These are phyloP conservation scores for Chrysocyon brachyurus DNA, from an alignment of 2,797 vertebrate genomes.

Conservation along the genomic window DNA sequence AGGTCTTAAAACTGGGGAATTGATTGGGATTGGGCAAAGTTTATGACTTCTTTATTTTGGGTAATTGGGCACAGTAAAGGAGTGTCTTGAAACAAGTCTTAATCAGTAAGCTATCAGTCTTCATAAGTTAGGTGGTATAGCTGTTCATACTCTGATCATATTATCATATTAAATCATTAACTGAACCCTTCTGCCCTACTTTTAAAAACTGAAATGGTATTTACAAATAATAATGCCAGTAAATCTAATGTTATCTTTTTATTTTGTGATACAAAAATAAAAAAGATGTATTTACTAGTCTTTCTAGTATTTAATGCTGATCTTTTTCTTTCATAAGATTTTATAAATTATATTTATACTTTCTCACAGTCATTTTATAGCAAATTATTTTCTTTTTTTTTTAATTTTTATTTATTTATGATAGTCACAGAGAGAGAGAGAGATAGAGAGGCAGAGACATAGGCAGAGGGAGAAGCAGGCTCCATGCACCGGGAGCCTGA, in stretches of 20 bases:
- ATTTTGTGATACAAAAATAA: background rate
- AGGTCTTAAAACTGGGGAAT: background rate
- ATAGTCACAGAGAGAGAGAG: too few relatives aligned
- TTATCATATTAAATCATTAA: conserved; percentile 19
- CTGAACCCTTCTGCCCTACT: background rate
- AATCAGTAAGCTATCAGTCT: conserved; percentile 9
- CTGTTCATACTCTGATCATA: background rate
- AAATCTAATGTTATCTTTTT: background rate
- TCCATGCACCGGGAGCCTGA: too few relatives aligned
- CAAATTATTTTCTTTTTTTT: background rate
- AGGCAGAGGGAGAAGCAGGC: too few relatives aligned
- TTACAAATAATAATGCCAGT: background rate
- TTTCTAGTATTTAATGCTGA: background rate
- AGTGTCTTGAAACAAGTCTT: background rate
- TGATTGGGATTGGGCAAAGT: background rate
- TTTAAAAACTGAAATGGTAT: conserved; percentile 3
- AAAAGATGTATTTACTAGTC: background rate
- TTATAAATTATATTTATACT: conserved; percentile 17
- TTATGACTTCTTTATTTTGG: background rate
- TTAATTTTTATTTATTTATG: too few relatives aligned
- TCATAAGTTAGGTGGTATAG: background rate
- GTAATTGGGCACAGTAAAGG: background rate
- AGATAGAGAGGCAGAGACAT: too few relatives aligned
- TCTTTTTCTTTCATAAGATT: conserved; percentile 26
- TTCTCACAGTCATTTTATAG: background rate